Evolutionary conservation across 2,113 vertebrate species (phyloP).

Genomic region (Caranx ignobilis): DNA sequence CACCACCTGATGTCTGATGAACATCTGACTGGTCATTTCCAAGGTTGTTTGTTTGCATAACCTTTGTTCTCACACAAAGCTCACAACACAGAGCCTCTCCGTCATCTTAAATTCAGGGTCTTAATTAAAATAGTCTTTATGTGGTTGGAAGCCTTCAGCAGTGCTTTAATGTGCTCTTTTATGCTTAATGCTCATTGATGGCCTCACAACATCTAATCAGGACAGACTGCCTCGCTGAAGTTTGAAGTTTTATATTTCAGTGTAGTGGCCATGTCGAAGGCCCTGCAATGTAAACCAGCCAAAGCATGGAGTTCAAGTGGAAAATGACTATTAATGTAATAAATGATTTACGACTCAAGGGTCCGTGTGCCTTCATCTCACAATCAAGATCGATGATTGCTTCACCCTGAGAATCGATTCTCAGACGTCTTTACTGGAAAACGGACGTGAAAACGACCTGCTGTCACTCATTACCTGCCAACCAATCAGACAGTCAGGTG

Average conservation of each 20-base stretch:
- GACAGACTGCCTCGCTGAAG: slow-evolving; percentile 36
- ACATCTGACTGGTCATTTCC: slow-evolving; percentile 33
- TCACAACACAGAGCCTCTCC: not conserved
- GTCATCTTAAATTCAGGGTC: slow-evolving; percentile 47
- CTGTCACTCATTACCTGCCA: slow-evolving; percentile 50
- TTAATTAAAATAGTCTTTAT: slow-evolving; percentile 63
- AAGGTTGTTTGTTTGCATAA: slow-evolving; percentile 53
- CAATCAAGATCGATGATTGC: slow-evolving; percentile 68
- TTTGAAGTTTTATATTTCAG: slow-evolving; percentile 25
- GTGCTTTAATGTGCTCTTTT: slow-evolving; percentile 61
- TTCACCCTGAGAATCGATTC: slow-evolving; percentile 50
- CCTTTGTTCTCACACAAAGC: slow-evolving; percentile 47
- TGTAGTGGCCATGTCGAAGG: slow-evolving; percentile 11
- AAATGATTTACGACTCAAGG: slow-evolving; percentile 67
- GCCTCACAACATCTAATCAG: slow-evolving; percentile 54
- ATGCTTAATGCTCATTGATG: slow-evolving; percentile 63
- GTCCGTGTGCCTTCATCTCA: slow-evolving; percentile 60
- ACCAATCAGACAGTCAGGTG: slow-evolving; percentile 28
- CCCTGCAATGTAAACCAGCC: slow-evolving; percentile 7
- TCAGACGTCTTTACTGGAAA: slow-evolving; percentile 65
- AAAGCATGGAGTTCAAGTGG: slow-evolving; percentile 35
- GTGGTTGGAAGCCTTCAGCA: slow-evolving; percentile 56
- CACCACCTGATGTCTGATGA: not conserved
- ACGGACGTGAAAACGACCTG: slow-evolving; percentile 35
- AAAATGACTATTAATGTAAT: slow-evolving; percentile 49